Evolutionary conservation across 2,797 vertebrate species (phyloP), one percentile per base, ranked within the genome.

Genomic region (Ctenopoma multispine): DNA sequence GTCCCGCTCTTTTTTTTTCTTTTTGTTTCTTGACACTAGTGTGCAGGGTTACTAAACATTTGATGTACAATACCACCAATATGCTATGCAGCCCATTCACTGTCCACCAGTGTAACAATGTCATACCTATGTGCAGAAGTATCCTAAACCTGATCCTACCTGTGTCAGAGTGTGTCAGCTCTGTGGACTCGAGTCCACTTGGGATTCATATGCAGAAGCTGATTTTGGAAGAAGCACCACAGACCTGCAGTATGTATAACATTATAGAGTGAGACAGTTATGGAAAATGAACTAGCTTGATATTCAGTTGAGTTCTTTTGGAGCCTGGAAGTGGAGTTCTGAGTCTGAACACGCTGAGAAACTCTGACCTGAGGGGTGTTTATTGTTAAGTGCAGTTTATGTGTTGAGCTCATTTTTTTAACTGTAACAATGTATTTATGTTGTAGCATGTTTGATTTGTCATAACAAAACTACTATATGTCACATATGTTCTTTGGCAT

Each of bases 401-500:
- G 67, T 70, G n/a, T 69, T 21, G 44, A 23, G 3, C 15, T 15
- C 29, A 24, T 49, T 56, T 47, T 40, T 2, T 31, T 68, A 31
- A 31, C 49, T 69, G 18, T 41, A 17, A 54, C 54, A 14, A 11
- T 20, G 51, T 41, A 14, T 71, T 82, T 62, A 47, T 64, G 47
- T 63, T 80, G 44, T 78, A 75, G 80, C 63, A 78, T 74, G 74
- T 74, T 61, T 2, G 13, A 47, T 40, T 21, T 62, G 56, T 74
- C 18, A 41, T 75, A 63, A 62, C 60, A 56, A 75, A 70, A 63
- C 58, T 66, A 78, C 51, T 73, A 50, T 75, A 55, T 24, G 59
- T 70, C 75, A 69, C 62, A 41, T 63, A 48, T 57, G 62, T 66
- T 86, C 71, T 61, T 72, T 56, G 18, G 56, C 69, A 72, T 77